phyloP scores from a whole-genome alignment of 1,140 invertebrate genomes.

The Caenorhabditis remanei region DNA sequence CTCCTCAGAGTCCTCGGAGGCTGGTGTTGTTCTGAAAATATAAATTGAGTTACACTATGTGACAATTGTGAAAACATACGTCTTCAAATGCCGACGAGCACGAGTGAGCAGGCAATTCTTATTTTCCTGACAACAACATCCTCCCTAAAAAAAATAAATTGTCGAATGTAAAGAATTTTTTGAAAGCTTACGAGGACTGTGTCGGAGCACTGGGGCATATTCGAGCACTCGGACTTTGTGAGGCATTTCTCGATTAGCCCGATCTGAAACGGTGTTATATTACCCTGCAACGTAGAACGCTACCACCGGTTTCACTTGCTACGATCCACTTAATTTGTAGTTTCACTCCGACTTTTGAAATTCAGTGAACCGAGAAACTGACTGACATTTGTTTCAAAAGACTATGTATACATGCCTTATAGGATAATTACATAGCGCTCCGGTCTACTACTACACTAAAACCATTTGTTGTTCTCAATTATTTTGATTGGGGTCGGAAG shows the following conservation, averaged over 20 bases:
- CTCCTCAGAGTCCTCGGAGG: constrained; percentile 17
- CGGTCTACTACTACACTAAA: constrained; percentile 8
- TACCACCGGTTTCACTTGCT: neutral
- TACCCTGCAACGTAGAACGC: too few species aligned
- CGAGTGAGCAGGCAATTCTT: constrained; percentile 28
- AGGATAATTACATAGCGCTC: constrained; percentile 43
- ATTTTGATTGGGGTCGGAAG: constrained; percentile 23
- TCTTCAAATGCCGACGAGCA: constrained; percentile 29
- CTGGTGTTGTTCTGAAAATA: constrained; percentile 32
- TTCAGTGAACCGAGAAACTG: constrained; percentile 47
- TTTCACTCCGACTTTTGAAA: neutral
- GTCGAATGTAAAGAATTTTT: neutral
- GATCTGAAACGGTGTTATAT: neutral
- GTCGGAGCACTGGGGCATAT: constrained; percentile 23
- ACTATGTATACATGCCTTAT: constrained; percentile 29
- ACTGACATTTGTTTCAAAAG: constrained; percentile 32
- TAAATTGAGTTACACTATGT: neutral
- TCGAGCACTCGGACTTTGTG: constrained; percentile 15
- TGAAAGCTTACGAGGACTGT: constrained; percentile 21
- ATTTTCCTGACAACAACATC: constrained; percentile 26
- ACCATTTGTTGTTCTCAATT: constrained; percentile 43
- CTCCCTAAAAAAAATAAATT: neutral
- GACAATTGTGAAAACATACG: neutral
- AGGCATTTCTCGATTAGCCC: constrained; percentile 39
- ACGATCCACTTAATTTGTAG: constrained; percentile 5